Evolutionary conservation across 2,797 vertebrate species (phyloP).

Genomic region (Acropternis orthonyx): DNA sequence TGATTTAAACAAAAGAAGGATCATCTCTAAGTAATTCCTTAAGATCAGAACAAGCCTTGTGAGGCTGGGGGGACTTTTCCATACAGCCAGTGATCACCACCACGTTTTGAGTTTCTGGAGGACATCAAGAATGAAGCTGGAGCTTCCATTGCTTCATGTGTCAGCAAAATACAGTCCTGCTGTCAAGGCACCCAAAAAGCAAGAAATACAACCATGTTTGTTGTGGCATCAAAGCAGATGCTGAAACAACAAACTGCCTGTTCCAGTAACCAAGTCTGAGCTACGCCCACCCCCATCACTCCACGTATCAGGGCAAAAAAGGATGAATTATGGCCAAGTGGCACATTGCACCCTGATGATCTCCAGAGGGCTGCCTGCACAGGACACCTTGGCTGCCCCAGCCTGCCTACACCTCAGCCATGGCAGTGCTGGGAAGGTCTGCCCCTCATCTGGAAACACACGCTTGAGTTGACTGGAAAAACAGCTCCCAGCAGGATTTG

Average conservation of each 20-base stretch:
- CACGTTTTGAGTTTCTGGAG: neutral
- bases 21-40: neutral
- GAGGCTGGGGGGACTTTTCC: neutral
- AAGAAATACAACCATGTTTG: neutral
- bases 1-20: neutral
- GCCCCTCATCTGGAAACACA: neutral
- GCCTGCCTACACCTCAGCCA: neutral
- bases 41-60: neutral
- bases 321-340: neutral
- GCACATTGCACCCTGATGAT: neutral
- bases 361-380: neutral
- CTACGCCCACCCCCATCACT: fast-evolving
- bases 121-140: fast-evolving
- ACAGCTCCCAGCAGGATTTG: neutral
- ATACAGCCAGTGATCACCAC: neutral
- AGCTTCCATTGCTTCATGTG: neutral
- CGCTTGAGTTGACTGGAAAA: slow-evolving; percentile 7
- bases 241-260: neutral
- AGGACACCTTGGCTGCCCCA: neutral
- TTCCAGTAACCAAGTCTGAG: neutral
- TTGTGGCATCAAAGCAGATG: neutral
- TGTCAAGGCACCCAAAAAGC: neutral
- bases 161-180: neutral
- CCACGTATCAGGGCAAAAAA: neutral
- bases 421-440: neutral